Base-by-base conservation (phyloP, 1,140 invertebrate species). In the Bombus superbus region DNA sequence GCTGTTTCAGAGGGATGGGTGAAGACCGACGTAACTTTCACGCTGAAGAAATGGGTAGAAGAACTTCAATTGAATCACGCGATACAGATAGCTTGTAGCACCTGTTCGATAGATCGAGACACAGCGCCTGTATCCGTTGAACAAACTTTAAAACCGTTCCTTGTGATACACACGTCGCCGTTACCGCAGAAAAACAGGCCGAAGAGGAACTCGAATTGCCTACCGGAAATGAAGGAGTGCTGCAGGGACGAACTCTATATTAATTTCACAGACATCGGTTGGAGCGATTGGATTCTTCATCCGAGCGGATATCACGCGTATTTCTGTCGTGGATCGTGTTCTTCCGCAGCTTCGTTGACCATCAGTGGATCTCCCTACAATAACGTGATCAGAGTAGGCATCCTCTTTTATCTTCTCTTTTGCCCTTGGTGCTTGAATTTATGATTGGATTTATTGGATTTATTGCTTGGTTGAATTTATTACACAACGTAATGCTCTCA, bases 201-300 rank as follows among this genome's bases (percentile, higher is more conserved):
- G 2, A 97, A 97, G 77, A 94, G 97, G 25, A 96, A 97, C 71
- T 94, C 97, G 6, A 97, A 98, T 90, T 98, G 98, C 91, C 94
- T 95, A 0, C 96, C 96, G 15, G 96, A 96, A 28, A 96, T 96
- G 89, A 96, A 96, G 66, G 97, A 98, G 89, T 98, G 98, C 93
- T 98, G 98, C 91, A 95, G 98, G 47, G 98, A 98, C 92, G 97
- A 97, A 25, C 95, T 98, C 1, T 97, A 97, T 90, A 97, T 98
- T 28, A 97, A 97, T 85, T 98, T 98, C 92, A 96, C 96, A 40
- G 97, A 98, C 44, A 97, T 98, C 66, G 98, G 98, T 68, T 98
- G 98, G 98, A 97, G 97, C 88, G 97, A 98, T 93, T 98, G 98
- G 97, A 98, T 99, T 77, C 96, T 98, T 35, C 96, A 97, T 72